These are phyloP conservation scores for Catostylus mosaicus DNA, from an alignment of 30 jellyfish, hydroid and myxozoan species.

Conservation along the genomic window DNA sequence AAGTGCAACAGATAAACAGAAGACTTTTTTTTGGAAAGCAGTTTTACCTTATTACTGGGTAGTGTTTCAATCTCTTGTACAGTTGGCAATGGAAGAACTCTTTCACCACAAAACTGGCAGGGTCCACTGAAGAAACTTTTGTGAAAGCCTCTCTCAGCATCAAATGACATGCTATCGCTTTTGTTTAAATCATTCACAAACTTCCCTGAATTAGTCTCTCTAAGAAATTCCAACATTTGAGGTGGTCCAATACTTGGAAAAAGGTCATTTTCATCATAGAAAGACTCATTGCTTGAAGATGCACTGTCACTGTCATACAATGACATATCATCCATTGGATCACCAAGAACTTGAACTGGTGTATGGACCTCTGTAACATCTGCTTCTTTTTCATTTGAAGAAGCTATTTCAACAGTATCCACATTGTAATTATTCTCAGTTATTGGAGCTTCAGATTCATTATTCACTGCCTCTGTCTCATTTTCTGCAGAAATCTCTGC, in stretches of 20 bases:
- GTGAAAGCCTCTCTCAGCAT: slow-evolving; percentile 22
- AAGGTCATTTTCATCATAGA: slow-evolving; percentile 9
- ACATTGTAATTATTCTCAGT: neutral
- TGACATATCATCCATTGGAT: neutral
- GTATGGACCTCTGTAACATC: neutral
- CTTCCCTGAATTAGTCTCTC: slow-evolving; percentile 22
- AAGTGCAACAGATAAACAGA: no score
- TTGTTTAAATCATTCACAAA: neutral
- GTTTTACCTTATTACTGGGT: slow-evolving; percentile 44
- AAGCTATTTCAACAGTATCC: neutral
- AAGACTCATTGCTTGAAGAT: neutral
- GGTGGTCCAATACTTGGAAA: slow-evolving; percentile 86
- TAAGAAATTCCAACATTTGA: slow-evolving; percentile 57
- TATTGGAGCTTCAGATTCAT: neutral
- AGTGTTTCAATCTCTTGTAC: slow-evolving; percentile 41
- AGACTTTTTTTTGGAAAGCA: neutral
- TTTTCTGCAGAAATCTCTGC: neutral
- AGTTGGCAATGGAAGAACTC: slow-evolving; percentile 76
- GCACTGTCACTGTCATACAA: slow-evolving; percentile 39
- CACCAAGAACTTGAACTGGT: neutral
- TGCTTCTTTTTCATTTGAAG: neutral
- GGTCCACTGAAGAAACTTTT: slow-evolving; percentile 75
- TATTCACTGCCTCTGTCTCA: neutral
- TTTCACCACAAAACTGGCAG: slow-evolving; percentile 69
- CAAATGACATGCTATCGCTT: neutral